These are phyloP conservation scores for Chrysomallon squamiferum DNA, from an alignment of 1,140 invertebrate genomes.

Conservation along the genomic window DNA sequence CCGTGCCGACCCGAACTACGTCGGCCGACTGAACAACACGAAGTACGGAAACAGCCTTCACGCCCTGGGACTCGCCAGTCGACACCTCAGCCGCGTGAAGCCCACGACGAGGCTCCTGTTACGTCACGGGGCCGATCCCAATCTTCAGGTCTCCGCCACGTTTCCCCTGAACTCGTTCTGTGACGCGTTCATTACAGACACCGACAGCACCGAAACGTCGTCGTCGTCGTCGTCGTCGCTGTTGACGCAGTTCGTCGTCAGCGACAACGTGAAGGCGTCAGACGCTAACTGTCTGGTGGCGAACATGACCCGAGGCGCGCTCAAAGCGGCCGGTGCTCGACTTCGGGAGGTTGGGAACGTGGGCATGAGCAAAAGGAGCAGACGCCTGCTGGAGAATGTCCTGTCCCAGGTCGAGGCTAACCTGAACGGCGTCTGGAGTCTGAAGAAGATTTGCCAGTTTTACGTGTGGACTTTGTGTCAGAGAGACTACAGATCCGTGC, in stretches of 20 bases:
- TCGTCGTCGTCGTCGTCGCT: too few relatives aligned
- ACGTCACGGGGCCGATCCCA: conserved; percentile 41
- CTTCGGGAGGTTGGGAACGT: background rate
- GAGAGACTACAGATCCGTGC: background rate
- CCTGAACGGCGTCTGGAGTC: background rate
- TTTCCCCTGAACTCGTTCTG: conserved; percentile 8
- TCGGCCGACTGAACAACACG: conserved; percentile 21
- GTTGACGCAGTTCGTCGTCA: background rate
- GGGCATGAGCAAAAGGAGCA: background rate
- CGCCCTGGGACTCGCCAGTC: conserved; percentile 20
- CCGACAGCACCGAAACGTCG: too few relatives aligned
- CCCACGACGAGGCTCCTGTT: conserved; percentile 31
- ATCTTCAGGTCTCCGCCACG: conserved; percentile 7
- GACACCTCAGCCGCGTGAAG: conserved; percentile 23
- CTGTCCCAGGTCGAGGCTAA: background rate
- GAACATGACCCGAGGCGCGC: background rate
- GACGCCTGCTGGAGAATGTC: background rate
- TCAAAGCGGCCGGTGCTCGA: background rate
- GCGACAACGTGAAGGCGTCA: background rate
- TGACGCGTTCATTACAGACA: background rate
- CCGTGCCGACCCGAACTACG: conserved; percentile 26
- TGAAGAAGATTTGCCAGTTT: background rate
- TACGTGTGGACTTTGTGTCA: background rate
- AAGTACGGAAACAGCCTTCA: conserved; percentile 33
- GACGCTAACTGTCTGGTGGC: background rate